Percentiles rank a stretch among this genome's conserved stretches.
Evolutionary conservation across 2,113 vertebrate species (phyloP).

Genomic region (Melospiza georgiana): DNA sequence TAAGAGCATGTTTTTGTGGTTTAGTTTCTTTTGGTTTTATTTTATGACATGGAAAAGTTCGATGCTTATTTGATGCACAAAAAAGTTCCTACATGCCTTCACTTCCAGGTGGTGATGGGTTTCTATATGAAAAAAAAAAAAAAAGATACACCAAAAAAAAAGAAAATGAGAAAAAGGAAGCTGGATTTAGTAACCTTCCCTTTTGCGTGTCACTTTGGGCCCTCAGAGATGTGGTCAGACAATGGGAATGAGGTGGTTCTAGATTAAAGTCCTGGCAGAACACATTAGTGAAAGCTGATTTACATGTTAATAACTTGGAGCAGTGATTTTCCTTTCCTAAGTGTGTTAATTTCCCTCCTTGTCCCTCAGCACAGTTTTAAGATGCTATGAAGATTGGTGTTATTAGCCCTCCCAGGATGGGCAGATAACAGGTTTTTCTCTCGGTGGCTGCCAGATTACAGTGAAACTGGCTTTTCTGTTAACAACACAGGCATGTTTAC

Average conservation of each 20-base stretch:
- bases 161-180: neutral
- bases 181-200: neutral
- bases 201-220: neutral
- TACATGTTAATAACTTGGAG: neutral
- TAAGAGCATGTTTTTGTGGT: slow-evolving; percentile 15
- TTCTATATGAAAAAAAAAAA: neutral
- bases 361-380: slow-evolving; percentile 4
- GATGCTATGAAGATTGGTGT: neutral
- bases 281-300: neutral
- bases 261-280: neutral
- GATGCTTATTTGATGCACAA: neutral
- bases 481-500: neutral
- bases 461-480: neutral
- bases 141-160: neutral
- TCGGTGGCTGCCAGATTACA: slow-evolving; percentile 8
- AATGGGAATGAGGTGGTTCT: neutral
- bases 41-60: neutral
- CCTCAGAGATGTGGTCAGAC: neutral
- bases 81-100: neutral
- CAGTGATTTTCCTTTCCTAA: neutral
- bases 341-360: neutral
- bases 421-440: slow-evolving; percentile 1
- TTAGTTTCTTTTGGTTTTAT: slow-evolving; percentile 5
- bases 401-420: slow-evolving; percentile 14
- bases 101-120: neutral